Percentiles rank a stretch among this genome's conserved stretches.
Evolutionary conservation across 2,113 vertebrate species (phyloP).

Genomic region (Spheniscus mendiculus): DNA sequence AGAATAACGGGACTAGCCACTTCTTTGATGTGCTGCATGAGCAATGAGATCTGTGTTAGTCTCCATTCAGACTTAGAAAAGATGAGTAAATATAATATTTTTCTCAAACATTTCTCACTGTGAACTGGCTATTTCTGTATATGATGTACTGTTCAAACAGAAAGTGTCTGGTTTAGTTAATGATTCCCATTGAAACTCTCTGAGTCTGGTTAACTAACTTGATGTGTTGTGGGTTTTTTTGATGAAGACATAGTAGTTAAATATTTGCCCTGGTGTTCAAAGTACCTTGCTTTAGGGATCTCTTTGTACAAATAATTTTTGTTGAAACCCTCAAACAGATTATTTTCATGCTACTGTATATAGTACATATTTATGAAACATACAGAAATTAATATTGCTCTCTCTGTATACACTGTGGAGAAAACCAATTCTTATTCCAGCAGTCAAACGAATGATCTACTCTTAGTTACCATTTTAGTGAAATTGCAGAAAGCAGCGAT

Average conservation of each 20-base stretch:
- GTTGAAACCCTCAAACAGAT: background rate
- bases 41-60: background rate
- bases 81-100: background rate
- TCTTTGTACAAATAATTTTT: background rate
- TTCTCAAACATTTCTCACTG: background rate
- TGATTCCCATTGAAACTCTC: background rate
- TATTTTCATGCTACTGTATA: slow-evolving; percentile 29
- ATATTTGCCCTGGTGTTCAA: background rate
- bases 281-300: background rate
- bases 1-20: background rate
- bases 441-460: slow-evolving; percentile 12
- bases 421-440: slow-evolving; percentile 15
- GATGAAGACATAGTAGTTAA: background rate
- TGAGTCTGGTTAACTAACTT: background rate
- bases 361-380: slow-evolving; percentile 57
- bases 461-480: slow-evolving; percentile 5
- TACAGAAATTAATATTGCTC: slow-evolving; percentile 4
- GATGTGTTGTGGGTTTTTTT: background rate
- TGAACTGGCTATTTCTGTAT: background rate
- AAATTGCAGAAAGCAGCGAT: background rate
- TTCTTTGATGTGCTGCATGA: background rate
- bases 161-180: background rate
- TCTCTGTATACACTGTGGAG: background rate
- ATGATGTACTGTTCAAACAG: background rate
- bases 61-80: background rate